A percentile compares a stretch with the other conserved stretches of the same genome.
Evolutionary conservation across 1,140 invertebrate genomes (phyloP).

Genomic region (Zaprionus camerounensis): DNA sequence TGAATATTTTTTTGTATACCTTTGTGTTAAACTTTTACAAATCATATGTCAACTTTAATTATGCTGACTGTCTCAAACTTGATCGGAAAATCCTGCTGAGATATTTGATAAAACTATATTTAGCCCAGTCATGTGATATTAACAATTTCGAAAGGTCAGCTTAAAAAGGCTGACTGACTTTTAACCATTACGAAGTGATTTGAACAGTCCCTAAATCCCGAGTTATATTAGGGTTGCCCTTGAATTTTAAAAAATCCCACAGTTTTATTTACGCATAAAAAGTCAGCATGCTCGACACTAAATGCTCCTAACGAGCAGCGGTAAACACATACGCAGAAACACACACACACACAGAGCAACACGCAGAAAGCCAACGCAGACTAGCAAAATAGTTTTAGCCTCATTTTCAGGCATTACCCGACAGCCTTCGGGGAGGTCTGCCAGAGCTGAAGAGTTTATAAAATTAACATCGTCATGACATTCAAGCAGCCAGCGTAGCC

Average conservation of each 20-base stretch:
- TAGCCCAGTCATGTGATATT: too few relatives aligned
- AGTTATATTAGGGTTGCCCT: background rate
- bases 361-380: slow-evolving; percentile 37
- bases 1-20: too few relatives aligned
- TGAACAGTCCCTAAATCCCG: background rate
- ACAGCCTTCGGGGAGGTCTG: slow-evolving; percentile 17
- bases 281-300: slow-evolving; percentile 1
- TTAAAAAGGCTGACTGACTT: background rate
- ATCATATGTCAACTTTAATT: too few relatives aligned
- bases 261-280: slow-evolving; percentile 4
- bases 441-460: slow-evolving; percentile 77
- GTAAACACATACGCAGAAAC: slow-evolving; percentile 31
- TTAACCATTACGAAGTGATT: background rate
- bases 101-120: too few relatives aligned
- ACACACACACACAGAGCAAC: slow-evolving; percentile 40
- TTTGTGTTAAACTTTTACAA: too few relatives aligned
- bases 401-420: slow-evolving; percentile 15
- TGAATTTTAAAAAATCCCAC: background rate
- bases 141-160: too few relatives aligned
- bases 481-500: slow-evolving; percentile 44
- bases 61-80: too few relatives aligned
- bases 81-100: too few relatives aligned
- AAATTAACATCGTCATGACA: slow-evolving; percentile 81
- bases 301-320: slow-evolving; percentile 27
- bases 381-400: slow-evolving; percentile 52